Conservation (phyloP, 2,888 invertebrate genomes). For the Eupithecia exiguata region DNA sequence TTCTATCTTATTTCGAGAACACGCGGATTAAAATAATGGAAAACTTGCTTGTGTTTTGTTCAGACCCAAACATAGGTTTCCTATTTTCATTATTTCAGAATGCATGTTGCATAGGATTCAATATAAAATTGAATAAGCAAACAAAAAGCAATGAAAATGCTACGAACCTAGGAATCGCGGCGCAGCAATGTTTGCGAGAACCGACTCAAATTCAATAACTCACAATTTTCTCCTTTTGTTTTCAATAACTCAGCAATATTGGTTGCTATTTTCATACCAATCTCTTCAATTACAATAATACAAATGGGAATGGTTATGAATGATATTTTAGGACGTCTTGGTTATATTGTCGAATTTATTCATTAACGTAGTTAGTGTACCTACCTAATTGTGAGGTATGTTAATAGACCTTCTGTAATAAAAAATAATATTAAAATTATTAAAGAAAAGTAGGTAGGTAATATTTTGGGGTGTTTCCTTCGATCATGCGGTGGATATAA, state of each 20-base stretch:
- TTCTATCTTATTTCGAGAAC: too few species aligned
- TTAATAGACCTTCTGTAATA: too few species aligned
- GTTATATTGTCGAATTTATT: neutral
- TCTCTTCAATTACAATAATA: neutral
- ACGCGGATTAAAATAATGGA: too few species aligned
- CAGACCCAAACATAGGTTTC: too few species aligned
- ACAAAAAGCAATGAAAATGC: neutral
- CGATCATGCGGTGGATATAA: too few species aligned
- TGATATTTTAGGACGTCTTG: neutral
- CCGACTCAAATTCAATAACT: neutral
- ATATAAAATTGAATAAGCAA: neutral
- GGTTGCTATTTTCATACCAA: neutral
- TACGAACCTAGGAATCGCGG: neutral
- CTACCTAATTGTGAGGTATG: too few species aligned
- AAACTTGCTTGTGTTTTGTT: too few species aligned
- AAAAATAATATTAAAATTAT: too few species aligned
- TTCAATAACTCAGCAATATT: conserved; percentile 2
- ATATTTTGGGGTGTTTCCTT: too few species aligned
- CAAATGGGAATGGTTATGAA: neutral
- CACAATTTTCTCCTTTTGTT: neutral
- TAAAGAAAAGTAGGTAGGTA: too few species aligned
- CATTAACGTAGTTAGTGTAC: too few species aligned
- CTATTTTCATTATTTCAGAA: neutral
- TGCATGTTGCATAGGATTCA: neutral
- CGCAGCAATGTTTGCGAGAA: neutral